These are phyloP conservation scores for Dermatemys mawii DNA, from an alignment of 2,113 vertebrate genomes.

Conservation along the genomic window DNA sequence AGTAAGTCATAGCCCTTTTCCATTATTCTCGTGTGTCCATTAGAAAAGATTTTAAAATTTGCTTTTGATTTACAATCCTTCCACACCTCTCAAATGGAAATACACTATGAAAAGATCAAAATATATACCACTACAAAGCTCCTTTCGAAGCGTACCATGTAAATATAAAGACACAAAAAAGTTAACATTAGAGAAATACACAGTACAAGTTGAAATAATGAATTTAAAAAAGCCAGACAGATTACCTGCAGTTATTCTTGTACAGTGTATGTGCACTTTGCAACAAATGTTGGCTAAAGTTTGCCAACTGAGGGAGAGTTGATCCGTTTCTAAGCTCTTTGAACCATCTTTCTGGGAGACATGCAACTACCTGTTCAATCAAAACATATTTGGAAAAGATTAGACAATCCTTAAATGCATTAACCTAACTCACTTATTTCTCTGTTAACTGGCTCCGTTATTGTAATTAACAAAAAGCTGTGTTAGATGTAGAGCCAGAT, in stretches of 20 bases:
- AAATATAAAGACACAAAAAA: not conserved
- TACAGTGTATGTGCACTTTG: conserved; percentile 76
- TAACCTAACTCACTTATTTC: not conserved
- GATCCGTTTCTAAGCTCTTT: conserved; percentile 67
- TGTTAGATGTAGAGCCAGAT: not conserved
- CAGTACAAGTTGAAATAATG: not conserved
- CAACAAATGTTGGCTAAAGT: conserved; percentile 86
- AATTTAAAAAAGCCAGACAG: not conserved
- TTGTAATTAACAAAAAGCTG: fast-evolving
- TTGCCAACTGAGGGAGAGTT: conserved; percentile 83
- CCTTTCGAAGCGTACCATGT: not conserved
- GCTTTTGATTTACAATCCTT: not conserved
- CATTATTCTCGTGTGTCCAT: not conserved
- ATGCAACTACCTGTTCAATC: conserved; percentile 79
- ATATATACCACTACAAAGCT: not conserved
- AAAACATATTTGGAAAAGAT: not conserved
- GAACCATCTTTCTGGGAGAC: conserved; percentile 88
- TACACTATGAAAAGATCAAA: not conserved
- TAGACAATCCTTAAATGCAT: not conserved
- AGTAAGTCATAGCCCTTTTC: not conserved
- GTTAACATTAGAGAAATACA: not conserved
- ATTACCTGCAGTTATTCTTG: conserved; percentile 75
- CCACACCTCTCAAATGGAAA: not conserved
- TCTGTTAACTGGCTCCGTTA: not conserved
- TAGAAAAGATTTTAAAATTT: not conserved